These are phyloP conservation scores for Poecilobothrus nobilitatus DNA, from an alignment of 2,888 invertebrate genomes.

Conservation along the genomic window DNA sequence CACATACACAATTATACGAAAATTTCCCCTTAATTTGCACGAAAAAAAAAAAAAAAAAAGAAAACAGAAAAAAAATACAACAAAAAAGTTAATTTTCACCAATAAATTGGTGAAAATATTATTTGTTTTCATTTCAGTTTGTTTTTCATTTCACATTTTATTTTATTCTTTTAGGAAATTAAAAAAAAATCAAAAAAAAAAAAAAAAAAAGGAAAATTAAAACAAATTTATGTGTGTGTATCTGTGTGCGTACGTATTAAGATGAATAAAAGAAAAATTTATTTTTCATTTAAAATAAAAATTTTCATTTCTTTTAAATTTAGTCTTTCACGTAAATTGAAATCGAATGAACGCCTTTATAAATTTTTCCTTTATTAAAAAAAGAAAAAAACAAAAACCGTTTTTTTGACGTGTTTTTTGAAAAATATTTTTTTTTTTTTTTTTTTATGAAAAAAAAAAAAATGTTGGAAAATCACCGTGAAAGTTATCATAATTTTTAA, in stretches of 20 bases:
- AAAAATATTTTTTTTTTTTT: no score
- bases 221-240: no score
- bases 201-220: no score
- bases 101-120: background rate
- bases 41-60: background rate
- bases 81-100: background rate
- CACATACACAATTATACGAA: no score
- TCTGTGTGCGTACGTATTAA: no score
- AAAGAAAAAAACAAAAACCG: background rate
- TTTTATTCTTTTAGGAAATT: background rate
- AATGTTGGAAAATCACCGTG: no score
- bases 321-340: background rate
- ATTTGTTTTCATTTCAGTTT: background rate
- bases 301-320: background rate
- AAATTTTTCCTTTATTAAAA: background rate
- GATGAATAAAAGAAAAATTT: no score
- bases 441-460: no score
- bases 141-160: background rate
- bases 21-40: background rate
- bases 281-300: no score
- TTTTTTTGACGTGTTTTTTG: background rate
- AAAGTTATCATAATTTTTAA: no score
- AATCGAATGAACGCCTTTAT: background rate
- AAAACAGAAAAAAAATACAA: no score
- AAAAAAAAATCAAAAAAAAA: background rate